Evolutionary conservation across 2,888 invertebrate genomes (phyloP), one percentile per base, ranked within the genome.

Genomic region (Seira musarum): DNA sequence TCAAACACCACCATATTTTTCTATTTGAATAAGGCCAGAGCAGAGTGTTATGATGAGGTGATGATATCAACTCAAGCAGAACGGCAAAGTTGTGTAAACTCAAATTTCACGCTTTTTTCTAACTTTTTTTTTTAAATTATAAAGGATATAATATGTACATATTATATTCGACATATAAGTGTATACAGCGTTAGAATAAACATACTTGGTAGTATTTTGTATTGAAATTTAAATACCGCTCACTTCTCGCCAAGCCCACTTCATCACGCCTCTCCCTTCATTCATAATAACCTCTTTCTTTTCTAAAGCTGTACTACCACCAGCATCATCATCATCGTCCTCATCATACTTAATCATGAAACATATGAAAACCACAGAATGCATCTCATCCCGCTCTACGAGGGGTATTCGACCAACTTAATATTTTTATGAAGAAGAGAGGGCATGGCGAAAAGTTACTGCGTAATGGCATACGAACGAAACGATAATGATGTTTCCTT

Each of bases 401-500:
- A 3, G 15, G 60, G 21, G 60, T 8, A 8, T 60, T 13, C 60
- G 21, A 60, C 60, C 60, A 60, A 19, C 73, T 46, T 53, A 73
- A 73, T 73, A 64, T 73, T 73, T 19, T 73, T 63, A 30, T 24
- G 49, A 64, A 65, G 49, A 63, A 64, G 71, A 64, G 65, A 64
- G 65, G 22, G 21, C 60, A 19, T n/a, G 60, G 21, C 60, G 13
- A 53, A 73, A 70, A 76, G 46, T 46, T 70, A 49, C 68, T 76
- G 65, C 65, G 63, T 76, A 69, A 70, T 69, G 30, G 30, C 30
- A 30, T 30, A 30, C 8, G 68, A 49, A 69, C 61, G 49, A 64
- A 76, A 76, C 76, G 76, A 70, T 76, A 76, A 76, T 76, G 76
- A 76, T 76, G 70, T 76, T 76, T 76, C 65, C 70, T 64, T 46